A percentile compares a stretch with the other conserved stretches of the same genome.
Conservation (phyloP, 2,888 invertebrate genomes). For the Pyrrhia umbra region DNA sequence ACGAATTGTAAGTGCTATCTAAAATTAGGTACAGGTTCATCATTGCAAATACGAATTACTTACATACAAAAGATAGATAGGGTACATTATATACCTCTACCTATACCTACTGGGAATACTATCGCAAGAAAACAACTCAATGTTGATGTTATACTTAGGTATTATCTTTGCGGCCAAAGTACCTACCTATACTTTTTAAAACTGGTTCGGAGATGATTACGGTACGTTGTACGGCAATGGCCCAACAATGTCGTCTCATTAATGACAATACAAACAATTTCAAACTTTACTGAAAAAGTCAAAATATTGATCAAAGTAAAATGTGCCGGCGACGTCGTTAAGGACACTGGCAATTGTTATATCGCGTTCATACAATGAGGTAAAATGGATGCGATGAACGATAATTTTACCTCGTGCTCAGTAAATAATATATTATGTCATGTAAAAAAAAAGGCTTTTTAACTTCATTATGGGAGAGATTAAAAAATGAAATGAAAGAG, state of each 20-base stretch:
- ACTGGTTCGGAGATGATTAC: constrained; percentile 26
- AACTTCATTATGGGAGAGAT: neutral
- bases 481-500: no score
- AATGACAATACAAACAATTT: constrained; percentile 44
- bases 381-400: constrained; percentile 61
- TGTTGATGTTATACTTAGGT: neutral
- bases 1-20: no score
- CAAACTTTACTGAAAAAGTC: constrained; percentile 57
- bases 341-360: constrained; percentile 10
- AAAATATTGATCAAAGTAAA: constrained; percentile 64
- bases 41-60: no score
- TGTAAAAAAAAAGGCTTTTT: constrained; percentile 7
- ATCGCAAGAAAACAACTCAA: neutral
- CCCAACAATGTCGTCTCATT: constrained; percentile 49
- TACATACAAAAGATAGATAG: no score
- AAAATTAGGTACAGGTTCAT: no score
- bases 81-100: no score
- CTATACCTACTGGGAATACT: no score
- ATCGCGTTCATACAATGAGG: constrained; percentile 28
- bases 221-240: constrained; percentile 30
- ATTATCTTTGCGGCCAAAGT: neutral
- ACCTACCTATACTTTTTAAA: constrained; percentile 20
- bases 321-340: constrained; percentile 49
- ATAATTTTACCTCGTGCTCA: constrained; percentile 55
- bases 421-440: constrained; percentile 27